phyloP scores from a whole-genome alignment of 2,888 invertebrate species.

The Hyposoter dolosus region DNA sequence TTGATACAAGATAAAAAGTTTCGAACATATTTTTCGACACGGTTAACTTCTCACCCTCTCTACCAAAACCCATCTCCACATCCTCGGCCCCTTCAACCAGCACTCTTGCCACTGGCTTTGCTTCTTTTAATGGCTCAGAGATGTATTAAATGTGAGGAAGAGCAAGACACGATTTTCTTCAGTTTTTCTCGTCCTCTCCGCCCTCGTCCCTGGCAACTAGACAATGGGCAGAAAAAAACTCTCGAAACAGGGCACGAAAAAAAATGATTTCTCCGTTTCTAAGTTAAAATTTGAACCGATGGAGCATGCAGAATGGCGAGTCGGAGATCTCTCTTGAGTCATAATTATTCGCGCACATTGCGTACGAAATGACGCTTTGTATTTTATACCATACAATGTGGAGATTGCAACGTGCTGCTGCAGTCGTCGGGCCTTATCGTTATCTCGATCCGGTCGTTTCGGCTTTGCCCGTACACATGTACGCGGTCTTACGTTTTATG shows the following conservation, averaged over 20 bases:
- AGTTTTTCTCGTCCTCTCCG: conserved; percentile 70
- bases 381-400: conserved; percentile 45
- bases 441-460: conserved; percentile 68
- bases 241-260: neutral
- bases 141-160: conserved; percentile 33
- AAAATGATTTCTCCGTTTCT: neutral
- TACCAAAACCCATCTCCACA: conserved; percentile 8
- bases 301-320: conserved; percentile 21
- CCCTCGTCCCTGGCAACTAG: conserved; percentile 50
- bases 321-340: conserved; percentile 34
- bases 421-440: conserved; percentile 65
- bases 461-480: conserved; percentile 54
- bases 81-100: conserved; percentile 4
- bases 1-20: conserved; percentile 81
- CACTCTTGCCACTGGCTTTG: conserved; percentile 34
- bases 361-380: conserved; percentile 43
- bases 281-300: neutral
- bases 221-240: neutral
- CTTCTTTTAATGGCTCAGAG: conserved; percentile 59
- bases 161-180: conserved; percentile 65
- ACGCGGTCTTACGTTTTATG: conserved; percentile 30
- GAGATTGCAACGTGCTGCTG: conserved; percentile 56
- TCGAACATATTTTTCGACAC: conserved; percentile 80
- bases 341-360: conserved; percentile 48
- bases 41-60: conserved; percentile 68